A percentile compares a stretch with the other conserved stretches of the same genome.
These are phyloP conservation scores for Rhinopithecus roxellana DNA, from an alignment of 2,113 vertebrate genomes.

Conservation along the genomic window DNA sequence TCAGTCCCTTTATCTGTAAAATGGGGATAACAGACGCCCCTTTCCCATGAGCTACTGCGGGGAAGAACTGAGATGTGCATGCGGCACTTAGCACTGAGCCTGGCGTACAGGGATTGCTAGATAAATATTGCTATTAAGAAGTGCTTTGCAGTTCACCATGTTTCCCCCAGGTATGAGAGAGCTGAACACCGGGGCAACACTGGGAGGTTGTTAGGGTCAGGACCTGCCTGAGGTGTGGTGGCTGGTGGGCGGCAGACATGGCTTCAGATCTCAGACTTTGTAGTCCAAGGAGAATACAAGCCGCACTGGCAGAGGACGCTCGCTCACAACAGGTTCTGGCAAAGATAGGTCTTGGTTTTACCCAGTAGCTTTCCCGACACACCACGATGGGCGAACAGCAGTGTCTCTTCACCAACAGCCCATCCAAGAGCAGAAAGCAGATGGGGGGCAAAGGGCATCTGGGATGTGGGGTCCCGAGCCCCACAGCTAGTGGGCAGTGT, in stretches of 20 bases:
- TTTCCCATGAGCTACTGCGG: neutral
- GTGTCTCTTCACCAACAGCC: neutral
- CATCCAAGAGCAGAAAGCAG: neutral
- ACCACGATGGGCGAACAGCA: neutral
- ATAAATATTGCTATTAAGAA: neutral
- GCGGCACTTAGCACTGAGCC: neutral
- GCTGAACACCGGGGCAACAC: neutral
- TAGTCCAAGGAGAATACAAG: neutral
- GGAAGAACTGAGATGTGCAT: neutral
- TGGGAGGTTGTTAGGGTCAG: neutral
- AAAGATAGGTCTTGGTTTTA: neutral
- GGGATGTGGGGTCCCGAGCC: neutral
- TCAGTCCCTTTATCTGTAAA: neutral
- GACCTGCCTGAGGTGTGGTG: neutral
- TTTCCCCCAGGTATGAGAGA: neutral
- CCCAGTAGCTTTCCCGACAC: neutral
- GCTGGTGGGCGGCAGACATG: neutral
- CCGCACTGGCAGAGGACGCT: neutral
- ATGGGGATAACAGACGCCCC: neutral
- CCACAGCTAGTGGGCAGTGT: neutral
- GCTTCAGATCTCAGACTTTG: neutral
- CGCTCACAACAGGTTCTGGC: neutral
- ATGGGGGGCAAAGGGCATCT: neutral
- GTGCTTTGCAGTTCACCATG: neutral
- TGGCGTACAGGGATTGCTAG: neutral